Conservation (phyloP, 2,113 vertebrate genomes). For the Actenoides hombroni region DNA sequence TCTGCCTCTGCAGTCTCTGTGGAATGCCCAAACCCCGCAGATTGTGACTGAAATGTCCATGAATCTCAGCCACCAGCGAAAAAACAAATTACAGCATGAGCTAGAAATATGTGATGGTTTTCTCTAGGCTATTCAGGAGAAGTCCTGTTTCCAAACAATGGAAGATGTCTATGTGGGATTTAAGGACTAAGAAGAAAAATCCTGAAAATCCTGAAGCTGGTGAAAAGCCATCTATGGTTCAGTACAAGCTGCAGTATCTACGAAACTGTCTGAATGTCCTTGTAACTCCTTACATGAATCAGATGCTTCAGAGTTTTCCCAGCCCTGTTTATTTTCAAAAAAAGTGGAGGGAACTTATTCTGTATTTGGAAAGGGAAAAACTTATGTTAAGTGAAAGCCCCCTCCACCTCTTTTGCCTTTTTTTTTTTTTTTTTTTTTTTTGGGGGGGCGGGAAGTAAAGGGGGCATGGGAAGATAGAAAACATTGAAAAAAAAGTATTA, state of each 20-base stretch:
- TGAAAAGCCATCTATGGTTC: neutral
- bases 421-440: neutral
- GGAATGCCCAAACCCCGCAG: neutral
- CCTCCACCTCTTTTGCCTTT: neutral
- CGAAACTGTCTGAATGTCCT: neutral
- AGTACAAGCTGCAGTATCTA: neutral
- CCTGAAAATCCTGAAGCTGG: neutral
- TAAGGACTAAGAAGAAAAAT: neutral
- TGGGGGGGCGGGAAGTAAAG: neutral
- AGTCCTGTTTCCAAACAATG: neutral
- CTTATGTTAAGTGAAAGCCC: neutral
- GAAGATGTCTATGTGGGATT: neutral
- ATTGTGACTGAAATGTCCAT: neutral
- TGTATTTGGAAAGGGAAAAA: neutral
- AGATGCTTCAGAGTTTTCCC: neutral
- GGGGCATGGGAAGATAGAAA: neutral
- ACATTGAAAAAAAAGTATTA: too few relatives aligned
- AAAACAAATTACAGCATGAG: neutral
- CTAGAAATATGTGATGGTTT: neutral
- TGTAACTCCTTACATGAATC: neutral
- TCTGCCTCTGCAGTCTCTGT: neutral
- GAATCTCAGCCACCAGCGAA: neutral
- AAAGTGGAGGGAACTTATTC: neutral
- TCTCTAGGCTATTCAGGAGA: neutral
- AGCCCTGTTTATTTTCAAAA: neutral